Conservation (phyloP, 2,888 invertebrate species). For the Lithophane ornitopus region DNA sequence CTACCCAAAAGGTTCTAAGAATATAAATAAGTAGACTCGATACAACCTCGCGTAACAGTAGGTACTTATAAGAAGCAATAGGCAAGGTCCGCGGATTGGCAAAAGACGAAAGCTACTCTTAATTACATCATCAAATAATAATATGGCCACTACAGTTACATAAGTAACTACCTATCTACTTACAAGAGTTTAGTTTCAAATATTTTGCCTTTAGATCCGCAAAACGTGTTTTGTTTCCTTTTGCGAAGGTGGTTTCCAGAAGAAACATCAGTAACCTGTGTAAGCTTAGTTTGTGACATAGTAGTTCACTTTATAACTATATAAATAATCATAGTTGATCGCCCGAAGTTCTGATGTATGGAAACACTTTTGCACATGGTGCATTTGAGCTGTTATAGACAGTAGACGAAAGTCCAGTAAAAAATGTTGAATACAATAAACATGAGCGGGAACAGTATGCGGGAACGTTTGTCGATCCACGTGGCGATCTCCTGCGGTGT, state of each 20-base stretch:
- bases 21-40: slow-evolving; percentile 9
- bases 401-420: slow-evolving; percentile 95
- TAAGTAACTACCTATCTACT: slow-evolving; percentile 42
- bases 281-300: slow-evolving; percentile 13
- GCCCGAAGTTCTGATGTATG: slow-evolving; percentile 1
- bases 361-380: slow-evolving; percentile 3
- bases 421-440: slow-evolving; percentile 95
- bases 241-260: slow-evolving; percentile 21
- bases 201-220: slow-evolving; percentile 22
- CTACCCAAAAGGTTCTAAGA: slow-evolving; percentile 14
- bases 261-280: slow-evolving; percentile 18
- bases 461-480: slow-evolving; percentile 96
- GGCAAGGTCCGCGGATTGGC: slow-evolving; percentile 72
- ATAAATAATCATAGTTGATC: slow-evolving; percentile 9
- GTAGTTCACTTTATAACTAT: not conserved
- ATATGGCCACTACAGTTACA: slow-evolving; percentile 73
- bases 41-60: slow-evolving; percentile 38
- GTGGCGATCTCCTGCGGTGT: slow-evolving; percentile 97
- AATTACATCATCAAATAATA: slow-evolving; percentile 62
- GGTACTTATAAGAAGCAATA: slow-evolving; percentile 29
- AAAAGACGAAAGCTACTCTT: slow-evolving; percentile 56
- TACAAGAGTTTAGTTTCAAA: slow-evolving; percentile 30
- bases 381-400: slow-evolving; percentile 74
- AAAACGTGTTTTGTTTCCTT: slow-evolving; percentile 42
- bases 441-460: slow-evolving; percentile 94